Evolutionary conservation across 2,113 vertebrate genomes (phyloP).

Genomic region (Mionectes macconnelli): DNA sequence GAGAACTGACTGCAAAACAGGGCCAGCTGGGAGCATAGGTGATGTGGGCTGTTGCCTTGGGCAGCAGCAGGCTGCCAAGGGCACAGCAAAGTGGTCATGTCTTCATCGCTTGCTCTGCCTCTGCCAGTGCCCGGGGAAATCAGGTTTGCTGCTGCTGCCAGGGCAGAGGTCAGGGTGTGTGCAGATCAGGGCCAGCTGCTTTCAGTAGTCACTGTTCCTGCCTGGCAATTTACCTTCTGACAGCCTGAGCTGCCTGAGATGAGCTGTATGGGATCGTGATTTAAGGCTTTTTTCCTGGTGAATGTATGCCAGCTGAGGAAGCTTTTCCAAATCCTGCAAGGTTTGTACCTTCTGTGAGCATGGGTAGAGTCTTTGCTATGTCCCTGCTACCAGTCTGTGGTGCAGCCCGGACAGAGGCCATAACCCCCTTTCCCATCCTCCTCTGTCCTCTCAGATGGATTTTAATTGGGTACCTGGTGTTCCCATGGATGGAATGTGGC

Average conservation of each 20-base stretch:
- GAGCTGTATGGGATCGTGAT: background rate
- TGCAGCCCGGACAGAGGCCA: background rate
- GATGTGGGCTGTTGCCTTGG: conserved; percentile 10
- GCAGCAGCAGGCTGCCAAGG: conserved; percentile 7
- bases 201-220: background rate
- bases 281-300: background rate
- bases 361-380: background rate
- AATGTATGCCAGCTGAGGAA: background rate
- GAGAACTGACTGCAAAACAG: background rate
- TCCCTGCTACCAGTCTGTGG: background rate
- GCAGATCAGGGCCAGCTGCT: background rate
- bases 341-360: background rate
- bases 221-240: background rate
- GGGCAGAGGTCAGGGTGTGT: background rate
- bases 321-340: background rate
- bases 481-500: background rate
- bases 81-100: background rate
- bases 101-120: background rate
- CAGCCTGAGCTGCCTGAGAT: background rate
- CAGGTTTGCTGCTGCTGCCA: background rate
- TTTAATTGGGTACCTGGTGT: background rate
- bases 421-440: background rate
- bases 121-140: background rate
- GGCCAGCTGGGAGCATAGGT: background rate
- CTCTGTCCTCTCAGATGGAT: background rate